phyloP scores from a whole-genome alignment of 2,113 vertebrate genomes.

The Oryzias celebensis region DNA sequence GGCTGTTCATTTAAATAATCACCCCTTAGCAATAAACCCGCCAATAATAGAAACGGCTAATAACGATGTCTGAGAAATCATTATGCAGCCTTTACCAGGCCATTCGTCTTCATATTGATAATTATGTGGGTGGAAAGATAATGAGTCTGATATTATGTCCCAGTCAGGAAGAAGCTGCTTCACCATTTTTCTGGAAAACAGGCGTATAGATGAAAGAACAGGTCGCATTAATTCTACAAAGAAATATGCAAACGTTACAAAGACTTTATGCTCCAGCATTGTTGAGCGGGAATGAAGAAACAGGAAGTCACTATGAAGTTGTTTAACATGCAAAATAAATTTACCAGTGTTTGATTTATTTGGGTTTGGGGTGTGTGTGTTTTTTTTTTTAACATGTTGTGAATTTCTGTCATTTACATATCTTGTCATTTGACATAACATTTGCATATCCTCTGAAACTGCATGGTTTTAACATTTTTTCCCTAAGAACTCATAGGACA shows the following conservation, averaged over 20 bases:
- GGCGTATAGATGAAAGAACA: conserved; percentile 6
- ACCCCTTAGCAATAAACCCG: neutral
- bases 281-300: conserved; percentile 8
- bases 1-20: conserved; percentile 12
- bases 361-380: too few relatives aligned
- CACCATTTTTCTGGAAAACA: neutral
- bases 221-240: conserved; percentile 26
- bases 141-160: conserved; percentile 15
- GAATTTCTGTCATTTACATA: too few relatives aligned
- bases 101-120: conserved; percentile 47
- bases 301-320: neutral
- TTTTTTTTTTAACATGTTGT: too few relatives aligned
- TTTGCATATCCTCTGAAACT: too few relatives aligned
- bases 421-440: too few relatives aligned
- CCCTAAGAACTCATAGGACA: too few relatives aligned
- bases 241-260: conserved; percentile 21
- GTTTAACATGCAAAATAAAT: too few relatives aligned
- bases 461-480: too few relatives aligned
- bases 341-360: too few relatives aligned
- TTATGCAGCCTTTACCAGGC: conserved; percentile 21
- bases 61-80: conserved; percentile 34
- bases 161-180: conserved; percentile 11
- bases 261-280: neutral
- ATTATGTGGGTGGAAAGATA: conserved; percentile 4
- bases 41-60: conserved; percentile 1